Base-by-base conservation (phyloP, 2,113 vertebrate species). In the Grammomys surdaster region DNA sequence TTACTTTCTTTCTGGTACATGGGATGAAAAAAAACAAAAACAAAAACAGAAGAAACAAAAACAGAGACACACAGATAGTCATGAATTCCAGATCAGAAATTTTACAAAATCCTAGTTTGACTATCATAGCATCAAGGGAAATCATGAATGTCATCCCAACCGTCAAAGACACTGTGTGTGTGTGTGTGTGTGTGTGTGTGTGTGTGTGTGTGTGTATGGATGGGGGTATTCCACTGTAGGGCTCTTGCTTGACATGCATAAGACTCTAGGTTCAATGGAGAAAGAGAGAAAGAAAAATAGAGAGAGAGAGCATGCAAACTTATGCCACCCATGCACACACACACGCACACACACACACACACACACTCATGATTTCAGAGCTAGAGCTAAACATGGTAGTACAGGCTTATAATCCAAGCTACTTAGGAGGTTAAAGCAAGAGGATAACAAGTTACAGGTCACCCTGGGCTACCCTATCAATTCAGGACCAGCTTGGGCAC, bases 1-100 rank as follows among this genome's bases (percentile, higher is more conserved):
- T 86, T 54, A 80, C 36, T 86, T 93, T 78, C 75, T 95, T 95
- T 76, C n/a, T 70, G 86, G 72, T 51, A 76, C 5, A 51, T 43
- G 58, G n/a, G 31, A n/a, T 58, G 40, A 9, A 60, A 89, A 75
- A 46, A 11, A 14, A 28, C 40, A 33, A 46, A 11, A 14, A 28
- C 40, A 33, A 70, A 33, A 70, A 36, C 36, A n/a, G n/a, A 31
- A 67, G 65, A 67, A 67, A 4, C 16, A 72, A 72, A 22, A 19
- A 20, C 19, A 60, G 19, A 60, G 69, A 13, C 76, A 54, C 31
- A 31, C 13, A 86, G 43, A 14, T 54, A 26, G 28, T 28, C 24
- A 26, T 78, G 75, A 36, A 5, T 51, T 72, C 51, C 60, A 70
- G 3, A 60, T 72, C 28, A 89, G 51, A 95, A 94, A 85, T 58